Evolutionary conservation across 2,888 invertebrate genomes (phyloP), one percentile per base, ranked within the genome.

Genomic region (Phragmatobia fuliginosa): DNA sequence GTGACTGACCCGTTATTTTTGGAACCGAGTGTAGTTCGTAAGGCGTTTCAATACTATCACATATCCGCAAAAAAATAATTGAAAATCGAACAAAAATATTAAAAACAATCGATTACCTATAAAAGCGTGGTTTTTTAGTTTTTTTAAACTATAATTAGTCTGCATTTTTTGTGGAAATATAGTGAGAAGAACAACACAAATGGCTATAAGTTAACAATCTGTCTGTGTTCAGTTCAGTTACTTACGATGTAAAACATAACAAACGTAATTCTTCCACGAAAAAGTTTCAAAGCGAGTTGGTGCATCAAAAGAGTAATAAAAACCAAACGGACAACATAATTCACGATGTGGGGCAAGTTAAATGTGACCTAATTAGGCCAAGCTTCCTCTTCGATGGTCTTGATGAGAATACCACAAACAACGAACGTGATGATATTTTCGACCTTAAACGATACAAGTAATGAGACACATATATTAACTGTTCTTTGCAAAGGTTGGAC

Each of bases 361-460:
- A 82, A 87, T 81, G 77, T 85, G 88, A 83, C 89, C 90, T 80
- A 87, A 89, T 89, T 89, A 86, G 73, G 70, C 68, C 69, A 70
- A 81, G 79, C 85, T 84, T 88, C 85, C 83, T 83, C 74, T 72
- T 81, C 72, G 70, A 72, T 65, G 59, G 63, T 76, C 70, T 68
- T 62, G 60, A 62, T 33, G 36, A n/a, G 56, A 70, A 41, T 62
- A 66, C 58, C 32, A 28, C 36, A n/a, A n/a, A n/a, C n/a, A 36
- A n/a, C 16, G 64, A 67, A 58, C 58, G 62, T 65, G 65, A 36
- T 60, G 28, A 70, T 58, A 63, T 41, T 45, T 28, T 28, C 63
- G 58, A 33, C 25, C 52, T 56, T 21, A 56, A 38, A 56, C 56
- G 56, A 32, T 65, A 58, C 8, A 36, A 38, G 31, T 28, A n/a